phyloP scores from a whole-genome alignment of 2,797 vertebrate species.

The Spondyliosoma cantharus region DNA sequence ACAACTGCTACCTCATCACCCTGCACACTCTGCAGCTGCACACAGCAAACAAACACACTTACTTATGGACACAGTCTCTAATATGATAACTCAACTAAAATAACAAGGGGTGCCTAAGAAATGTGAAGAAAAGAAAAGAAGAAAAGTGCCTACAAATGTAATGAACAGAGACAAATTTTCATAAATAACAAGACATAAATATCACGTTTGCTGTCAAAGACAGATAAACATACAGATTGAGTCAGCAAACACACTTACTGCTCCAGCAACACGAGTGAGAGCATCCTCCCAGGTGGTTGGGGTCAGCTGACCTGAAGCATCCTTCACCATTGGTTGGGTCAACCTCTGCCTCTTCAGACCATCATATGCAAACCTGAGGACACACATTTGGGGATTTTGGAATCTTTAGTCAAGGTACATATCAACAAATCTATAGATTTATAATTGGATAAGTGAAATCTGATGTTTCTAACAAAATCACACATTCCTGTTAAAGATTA shows the following conservation, averaged over 20 bases:
- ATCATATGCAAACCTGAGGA: constrained; percentile 92
- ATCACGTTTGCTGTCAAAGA: not conserved
- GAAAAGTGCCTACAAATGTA: too few relatives aligned
- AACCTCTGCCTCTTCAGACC: constrained; percentile 96
- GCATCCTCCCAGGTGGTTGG: constrained; percentile 94
- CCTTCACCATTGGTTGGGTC: constrained; percentile 93
- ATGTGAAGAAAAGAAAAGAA: too few relatives aligned
- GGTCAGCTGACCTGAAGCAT: constrained; percentile 90
- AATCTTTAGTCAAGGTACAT: not conserved
- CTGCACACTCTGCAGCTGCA: constrained; percentile 88
- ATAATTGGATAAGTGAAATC: too few relatives aligned
- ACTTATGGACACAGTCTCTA: not conserved
- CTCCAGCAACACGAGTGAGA: constrained; percentile 90
- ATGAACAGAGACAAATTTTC: not conserved
- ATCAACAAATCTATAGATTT: too few relatives aligned
- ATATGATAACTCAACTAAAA: not conserved
- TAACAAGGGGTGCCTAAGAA: not conserved
- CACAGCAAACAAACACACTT: constrained; percentile 42
- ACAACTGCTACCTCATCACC: constrained; percentile 90
- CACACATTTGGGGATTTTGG: not conserved
- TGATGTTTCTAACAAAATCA: too few relatives aligned
- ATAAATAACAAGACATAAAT: not conserved
- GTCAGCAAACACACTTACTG: constrained; percentile 83
- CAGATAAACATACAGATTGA: not conserved
- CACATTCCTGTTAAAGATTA: too few relatives aligned